phyloP scores from a whole-genome alignment of 2,888 invertebrate genomes.

The Erebia palarica region DNA sequence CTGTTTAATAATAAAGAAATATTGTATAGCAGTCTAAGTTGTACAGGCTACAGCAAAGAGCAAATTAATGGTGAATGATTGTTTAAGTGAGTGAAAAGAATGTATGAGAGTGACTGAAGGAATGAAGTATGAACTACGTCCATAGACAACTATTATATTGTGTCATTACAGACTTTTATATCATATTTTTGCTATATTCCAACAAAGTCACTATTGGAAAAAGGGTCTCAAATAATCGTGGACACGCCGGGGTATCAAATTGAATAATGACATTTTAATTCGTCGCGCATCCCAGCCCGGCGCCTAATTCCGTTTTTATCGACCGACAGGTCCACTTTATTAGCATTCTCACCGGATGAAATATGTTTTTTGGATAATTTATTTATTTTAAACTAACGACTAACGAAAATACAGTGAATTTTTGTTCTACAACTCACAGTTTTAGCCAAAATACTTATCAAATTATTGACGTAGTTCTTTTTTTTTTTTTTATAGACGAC shows the following conservation, averaged over 20 bases:
- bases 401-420: background rate
- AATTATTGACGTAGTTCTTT: too few relatives aligned
- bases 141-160: too few relatives aligned
- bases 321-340: background rate
- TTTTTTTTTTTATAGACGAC: too few relatives aligned
- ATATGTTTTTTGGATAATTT: background rate
- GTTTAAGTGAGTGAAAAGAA: too few relatives aligned
- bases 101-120: too few relatives aligned
- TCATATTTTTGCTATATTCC: too few relatives aligned
- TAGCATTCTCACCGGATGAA: conserved; percentile 4
- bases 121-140: too few relatives aligned
- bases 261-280: conserved; percentile 11
- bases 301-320: conserved; percentile 4
- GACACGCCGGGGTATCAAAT: conserved; percentile 7
- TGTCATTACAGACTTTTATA: too few relatives aligned
- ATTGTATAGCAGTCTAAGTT: too few relatives aligned
- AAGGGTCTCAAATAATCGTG: background rate
- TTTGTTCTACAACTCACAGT: background rate
- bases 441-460: background rate
- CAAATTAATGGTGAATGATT: too few relatives aligned
- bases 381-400: background rate
- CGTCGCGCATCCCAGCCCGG: conserved; percentile 2
- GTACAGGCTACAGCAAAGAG: too few relatives aligned
- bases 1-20: too few relatives aligned
- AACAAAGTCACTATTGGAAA: background rate